Evolutionary conservation across 2,113 vertebrate genomes (phyloP).

Genomic region (Proterorhinus semilunaris): DNA sequence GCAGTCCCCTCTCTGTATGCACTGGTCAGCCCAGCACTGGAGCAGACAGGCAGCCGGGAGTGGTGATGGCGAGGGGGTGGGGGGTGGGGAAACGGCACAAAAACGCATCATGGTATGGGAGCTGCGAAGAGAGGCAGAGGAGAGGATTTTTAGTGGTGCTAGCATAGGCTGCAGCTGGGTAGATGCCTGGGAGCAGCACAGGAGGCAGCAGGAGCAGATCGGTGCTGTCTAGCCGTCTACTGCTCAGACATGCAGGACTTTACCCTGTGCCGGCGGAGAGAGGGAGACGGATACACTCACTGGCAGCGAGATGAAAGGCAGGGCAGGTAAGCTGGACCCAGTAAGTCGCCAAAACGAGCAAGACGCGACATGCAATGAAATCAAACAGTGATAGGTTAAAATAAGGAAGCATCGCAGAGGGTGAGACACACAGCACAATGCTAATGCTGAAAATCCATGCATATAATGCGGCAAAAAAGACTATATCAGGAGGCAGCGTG

Average conservation of each 20-base stretch:
- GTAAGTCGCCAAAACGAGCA: neutral
- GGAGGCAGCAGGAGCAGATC: constrained; percentile 62
- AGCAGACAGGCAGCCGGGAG: constrained; percentile 25
- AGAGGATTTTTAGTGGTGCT: constrained; percentile 43
- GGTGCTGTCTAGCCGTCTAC: constrained; percentile 70
- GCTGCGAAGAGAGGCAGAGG: constrained; percentile 43
- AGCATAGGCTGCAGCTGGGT: constrained; percentile 52
- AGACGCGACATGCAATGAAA: constrained; percentile 6
- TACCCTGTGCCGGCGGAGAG: constrained; percentile 59
- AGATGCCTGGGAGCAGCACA: constrained; percentile 43
- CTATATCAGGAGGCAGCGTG: neutral
- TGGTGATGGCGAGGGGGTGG: constrained; percentile 25
- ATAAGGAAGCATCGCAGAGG: constrained; percentile 1
- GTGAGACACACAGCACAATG: constrained; percentile 23
- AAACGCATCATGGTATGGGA: constrained; percentile 32
- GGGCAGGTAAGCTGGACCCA: constrained; percentile 32
- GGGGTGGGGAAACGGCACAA: constrained; percentile 23
- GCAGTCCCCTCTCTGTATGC: constrained; percentile 54
- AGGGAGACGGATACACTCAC: constrained; percentile 29
- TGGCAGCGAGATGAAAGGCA: constrained; percentile 33
- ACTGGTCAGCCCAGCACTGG: constrained; percentile 40
- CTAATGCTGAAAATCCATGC: constrained; percentile 25
- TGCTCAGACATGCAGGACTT: constrained; percentile 75
- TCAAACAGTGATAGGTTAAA: constrained; percentile 4
- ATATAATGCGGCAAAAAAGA: constrained; percentile 40